Evolutionary conservation across 2,113 vertebrate genomes (phyloP).

Genomic region (Aphyosemion australe): DNA sequence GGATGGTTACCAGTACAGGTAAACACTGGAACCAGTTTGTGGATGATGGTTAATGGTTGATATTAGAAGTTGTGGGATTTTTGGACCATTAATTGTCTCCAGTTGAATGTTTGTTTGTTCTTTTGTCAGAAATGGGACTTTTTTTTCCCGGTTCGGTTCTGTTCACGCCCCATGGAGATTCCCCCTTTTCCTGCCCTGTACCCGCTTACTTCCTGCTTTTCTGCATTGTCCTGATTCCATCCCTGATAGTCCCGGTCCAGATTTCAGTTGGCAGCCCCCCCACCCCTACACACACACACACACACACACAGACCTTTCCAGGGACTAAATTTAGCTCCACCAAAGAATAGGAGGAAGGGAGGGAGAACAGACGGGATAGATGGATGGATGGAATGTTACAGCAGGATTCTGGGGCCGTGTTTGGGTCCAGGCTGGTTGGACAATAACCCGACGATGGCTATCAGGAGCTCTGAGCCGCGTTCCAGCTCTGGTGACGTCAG

Average conservation of each 20-base stretch:
- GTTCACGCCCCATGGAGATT: slow-evolving; percentile 50
- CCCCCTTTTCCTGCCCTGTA: slow-evolving; percentile 53
- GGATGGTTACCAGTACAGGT: slow-evolving; percentile 18
- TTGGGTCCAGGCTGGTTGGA: slow-evolving; percentile 55
- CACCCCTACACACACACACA: slow-evolving; percentile 45
- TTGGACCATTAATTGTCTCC: not conserved
- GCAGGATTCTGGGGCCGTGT: slow-evolving; percentile 32
- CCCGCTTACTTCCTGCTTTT: slow-evolving; percentile 65
- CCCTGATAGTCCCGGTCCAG: slow-evolving; percentile 47
- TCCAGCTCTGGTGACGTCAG: slow-evolving; percentile 59
- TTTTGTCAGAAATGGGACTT: slow-evolving; percentile 12
- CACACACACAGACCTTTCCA: slow-evolving; percentile 75
- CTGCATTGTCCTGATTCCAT: slow-evolving; percentile 49
- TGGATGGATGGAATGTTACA: slow-evolving; percentile 54
- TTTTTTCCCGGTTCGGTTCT: slow-evolving; percentile 5
- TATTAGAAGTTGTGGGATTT: slow-evolving; percentile 1
- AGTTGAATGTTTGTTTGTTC: slow-evolving; percentile 4
- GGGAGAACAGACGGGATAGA: slow-evolving; percentile 63
- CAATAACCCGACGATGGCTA: slow-evolving; percentile 65
- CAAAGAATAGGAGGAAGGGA: slow-evolving; percentile 82
- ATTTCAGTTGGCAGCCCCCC: slow-evolving; percentile 25
- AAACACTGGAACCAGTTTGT: slow-evolving; percentile 19
- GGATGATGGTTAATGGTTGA: not conserved
- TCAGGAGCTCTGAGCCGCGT: slow-evolving; percentile 43
- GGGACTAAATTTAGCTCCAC: slow-evolving; percentile 73